Percentiles rank a stretch among this genome's conserved stretches.
These are phyloP conservation scores for Orestias chungarensis DNA, from an alignment of 2,797 vertebrate genomes.

Conservation along the genomic window DNA sequence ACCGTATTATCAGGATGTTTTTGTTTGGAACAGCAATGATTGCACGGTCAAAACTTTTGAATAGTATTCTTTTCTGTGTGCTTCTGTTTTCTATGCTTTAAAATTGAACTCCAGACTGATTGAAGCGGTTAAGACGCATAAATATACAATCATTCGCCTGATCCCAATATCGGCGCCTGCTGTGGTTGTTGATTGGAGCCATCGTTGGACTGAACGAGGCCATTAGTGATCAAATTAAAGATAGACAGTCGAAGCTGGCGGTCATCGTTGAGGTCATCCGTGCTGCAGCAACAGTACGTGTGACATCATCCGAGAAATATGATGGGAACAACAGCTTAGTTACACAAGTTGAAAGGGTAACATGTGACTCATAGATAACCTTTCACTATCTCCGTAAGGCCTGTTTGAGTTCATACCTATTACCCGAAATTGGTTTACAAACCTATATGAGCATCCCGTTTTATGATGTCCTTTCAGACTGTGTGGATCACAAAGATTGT, in stretches of 20 bases:
- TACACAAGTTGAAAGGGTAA: slow-evolving; percentile 47
- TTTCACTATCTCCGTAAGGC: slow-evolving; percentile 50
- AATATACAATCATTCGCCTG: slow-evolving; percentile 17
- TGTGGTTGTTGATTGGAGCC: slow-evolving; percentile 35
- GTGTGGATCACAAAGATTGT: slow-evolving; percentile 47
- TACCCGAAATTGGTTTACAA: slow-evolving; percentile 67
- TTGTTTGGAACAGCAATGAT: slow-evolving; percentile 27
- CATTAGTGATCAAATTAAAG: slow-evolving; percentile 43
- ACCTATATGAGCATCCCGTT: slow-evolving; percentile 56
- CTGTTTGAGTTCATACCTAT: slow-evolving; percentile 46
- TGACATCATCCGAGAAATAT: slow-evolving; percentile 55
- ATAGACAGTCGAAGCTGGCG: slow-evolving; percentile 31
- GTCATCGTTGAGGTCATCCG: slow-evolving; percentile 65
- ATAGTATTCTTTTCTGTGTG: neutral
- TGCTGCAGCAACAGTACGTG: slow-evolving; percentile 45
- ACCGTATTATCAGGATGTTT: slow-evolving; percentile 22
- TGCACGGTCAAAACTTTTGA: slow-evolving; percentile 55
- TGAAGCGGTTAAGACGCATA: slow-evolving; percentile 23
- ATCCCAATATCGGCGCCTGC: slow-evolving; percentile 13
- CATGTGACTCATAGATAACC: slow-evolving; percentile 67
- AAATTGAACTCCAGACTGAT: slow-evolving; percentile 53
- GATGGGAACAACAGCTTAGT: slow-evolving; percentile 38
- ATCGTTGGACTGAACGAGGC: slow-evolving; percentile 20
- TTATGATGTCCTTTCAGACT: slow-evolving; percentile 62
- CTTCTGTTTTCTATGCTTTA: slow-evolving; percentile 37